A percentile compares a stretch with the other conserved stretches of the same genome.
phyloP scores from a whole-genome alignment of 2,888 invertebrate species.

The Apamea monoglypha region DNA sequence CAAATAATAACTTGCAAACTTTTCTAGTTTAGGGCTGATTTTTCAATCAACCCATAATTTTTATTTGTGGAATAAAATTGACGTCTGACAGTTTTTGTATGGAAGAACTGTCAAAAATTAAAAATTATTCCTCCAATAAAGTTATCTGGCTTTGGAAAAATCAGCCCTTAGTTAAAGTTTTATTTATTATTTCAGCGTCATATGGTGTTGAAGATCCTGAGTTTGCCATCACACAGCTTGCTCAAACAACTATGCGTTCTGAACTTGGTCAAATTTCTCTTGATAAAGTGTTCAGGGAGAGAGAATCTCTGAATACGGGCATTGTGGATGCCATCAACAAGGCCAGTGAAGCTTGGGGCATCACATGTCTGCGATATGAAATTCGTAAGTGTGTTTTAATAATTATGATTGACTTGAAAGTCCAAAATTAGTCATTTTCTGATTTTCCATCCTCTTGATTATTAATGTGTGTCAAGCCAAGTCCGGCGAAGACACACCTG shows the following conservation, averaged over 20 bases:
- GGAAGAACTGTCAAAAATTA: no score
- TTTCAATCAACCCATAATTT: no score
- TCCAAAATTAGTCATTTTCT: neutral
- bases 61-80: no score
- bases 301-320: conserved; percentile 97
- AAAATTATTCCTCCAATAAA: no score
- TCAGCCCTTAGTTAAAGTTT: neutral
- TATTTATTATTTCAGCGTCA: conserved; percentile 90
- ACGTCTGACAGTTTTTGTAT: no score
- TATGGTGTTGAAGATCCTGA: conserved; percentile 99
- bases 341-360: conserved; percentile 99
- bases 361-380: conserved; percentile 96
- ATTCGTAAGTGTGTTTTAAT: conserved; percentile 80
- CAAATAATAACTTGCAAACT: neutral
- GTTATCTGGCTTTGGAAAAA: no score
- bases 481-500: neutral
- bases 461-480: neutral
- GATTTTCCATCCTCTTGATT: neutral
- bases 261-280: conserved; percentile 99
- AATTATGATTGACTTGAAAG: neutral
- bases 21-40: neutral
- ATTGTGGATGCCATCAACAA: conserved; percentile 99
- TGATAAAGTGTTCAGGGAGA: conserved; percentile 98
- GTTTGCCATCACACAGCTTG: conserved; percentile 99
- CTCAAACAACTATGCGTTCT: conserved; percentile 99